phyloP scores from a whole-genome alignment of 2,113 vertebrate species.

The Isurus oxyrinchus region DNA sequence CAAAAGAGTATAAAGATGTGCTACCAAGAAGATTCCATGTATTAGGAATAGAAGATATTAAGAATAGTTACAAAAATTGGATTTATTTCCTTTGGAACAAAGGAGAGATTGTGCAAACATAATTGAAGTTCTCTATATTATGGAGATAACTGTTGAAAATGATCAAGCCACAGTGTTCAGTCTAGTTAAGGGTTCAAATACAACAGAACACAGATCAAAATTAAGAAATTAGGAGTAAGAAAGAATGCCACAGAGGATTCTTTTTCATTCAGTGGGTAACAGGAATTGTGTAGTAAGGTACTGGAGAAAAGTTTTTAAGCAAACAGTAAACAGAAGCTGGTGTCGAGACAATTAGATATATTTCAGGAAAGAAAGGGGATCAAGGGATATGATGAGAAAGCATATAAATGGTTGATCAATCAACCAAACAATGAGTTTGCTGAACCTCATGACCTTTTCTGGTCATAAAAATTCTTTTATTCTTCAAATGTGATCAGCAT shows the following conservation, averaged over 20 bases:
- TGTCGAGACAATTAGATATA: background rate
- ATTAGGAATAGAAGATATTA: background rate
- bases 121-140: background rate
- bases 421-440: background rate
- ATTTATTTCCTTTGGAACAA: background rate
- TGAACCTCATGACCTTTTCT: background rate
- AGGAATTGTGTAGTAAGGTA: slow-evolving; percentile 17
- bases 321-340: background rate
- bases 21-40: background rate
- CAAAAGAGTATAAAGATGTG: background rate
- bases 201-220: background rate
- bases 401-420: background rate
- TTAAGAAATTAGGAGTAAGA: background rate
- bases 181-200: background rate
- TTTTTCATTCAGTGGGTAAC: slow-evolving; percentile 36
- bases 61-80: background rate
- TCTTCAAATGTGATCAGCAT: background rate
- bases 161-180: too few relatives aligned
- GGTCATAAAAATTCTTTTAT: background rate
- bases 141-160: background rate
- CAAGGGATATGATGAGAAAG: background rate
- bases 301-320: background rate
- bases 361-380: background rate
- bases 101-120: too few relatives aligned
- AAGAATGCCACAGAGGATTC: background rate